phyloP scores from a whole-genome alignment of 1,140 invertebrate species.

The Sinonovacula constricta region DNA sequence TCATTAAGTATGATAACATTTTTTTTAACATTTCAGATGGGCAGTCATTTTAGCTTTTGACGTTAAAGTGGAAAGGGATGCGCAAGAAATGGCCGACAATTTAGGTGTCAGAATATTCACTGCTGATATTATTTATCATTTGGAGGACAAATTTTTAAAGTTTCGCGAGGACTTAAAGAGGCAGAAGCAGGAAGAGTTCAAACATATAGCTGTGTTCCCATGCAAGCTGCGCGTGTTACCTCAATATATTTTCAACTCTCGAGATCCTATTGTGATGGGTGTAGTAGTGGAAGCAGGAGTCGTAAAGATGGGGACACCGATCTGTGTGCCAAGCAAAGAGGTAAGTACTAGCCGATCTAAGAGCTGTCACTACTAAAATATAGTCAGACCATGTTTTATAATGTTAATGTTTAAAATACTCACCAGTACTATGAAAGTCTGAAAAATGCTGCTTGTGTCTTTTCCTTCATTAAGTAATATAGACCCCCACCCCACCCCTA shows the following conservation, averaged over 20 bases:
- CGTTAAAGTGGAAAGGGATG: conserved; percentile 98
- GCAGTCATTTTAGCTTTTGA: conserved; percentile 99
- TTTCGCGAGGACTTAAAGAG: conserved; percentile 96
- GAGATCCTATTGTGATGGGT: conserved; percentile 98
- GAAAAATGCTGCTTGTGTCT: too few species aligned
- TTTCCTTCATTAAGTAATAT: too few species aligned
- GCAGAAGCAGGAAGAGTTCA: conserved; percentile 96
- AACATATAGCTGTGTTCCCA: conserved; percentile 97
- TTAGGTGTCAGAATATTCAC: conserved; percentile 98
- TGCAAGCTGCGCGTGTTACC: conserved; percentile 94
- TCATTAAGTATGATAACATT: neutral
- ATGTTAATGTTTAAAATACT: conserved; percentile 2
- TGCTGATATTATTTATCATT: conserved; percentile 99
- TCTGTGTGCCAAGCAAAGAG: conserved; percentile 97
- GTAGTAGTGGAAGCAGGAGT: conserved; percentile 97
- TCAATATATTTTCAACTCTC: conserved; percentile 97
- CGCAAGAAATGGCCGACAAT: conserved; percentile 97
- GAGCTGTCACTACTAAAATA: too few species aligned
- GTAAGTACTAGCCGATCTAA: too few species aligned
- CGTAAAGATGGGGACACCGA: conserved; percentile 96
- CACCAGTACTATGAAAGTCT: conserved; percentile 2
- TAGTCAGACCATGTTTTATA: too few species aligned
- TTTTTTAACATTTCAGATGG: conserved; percentile 83
- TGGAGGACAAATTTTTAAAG: conserved; percentile 98
- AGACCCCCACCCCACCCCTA: too few species aligned